These are phyloP conservation scores for Semnopithecus entellus DNA, from an alignment of 2,113 vertebrate genomes.

Conservation along the genomic window DNA sequence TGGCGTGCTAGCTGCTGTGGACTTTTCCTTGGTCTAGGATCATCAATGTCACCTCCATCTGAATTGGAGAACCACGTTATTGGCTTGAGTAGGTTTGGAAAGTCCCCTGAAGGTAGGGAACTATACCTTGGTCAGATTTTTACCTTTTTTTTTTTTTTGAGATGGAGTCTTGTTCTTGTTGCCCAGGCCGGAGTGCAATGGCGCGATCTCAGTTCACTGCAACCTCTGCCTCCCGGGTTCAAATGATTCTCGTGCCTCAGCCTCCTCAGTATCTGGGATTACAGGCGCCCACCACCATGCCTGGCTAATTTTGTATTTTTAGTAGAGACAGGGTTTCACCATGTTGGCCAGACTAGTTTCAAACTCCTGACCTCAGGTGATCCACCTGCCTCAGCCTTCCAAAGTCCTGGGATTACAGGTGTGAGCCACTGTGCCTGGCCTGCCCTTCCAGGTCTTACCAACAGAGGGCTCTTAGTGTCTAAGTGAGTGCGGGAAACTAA, in stretches of 20 bases:
- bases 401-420: background rate
- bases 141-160: background rate
- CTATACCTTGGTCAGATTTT: too few species aligned
- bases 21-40: too few species aligned
- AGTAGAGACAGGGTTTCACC: background rate
- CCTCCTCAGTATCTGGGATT: background rate
- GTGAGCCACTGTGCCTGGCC: too few species aligned
- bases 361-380: background rate
- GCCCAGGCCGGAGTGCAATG: background rate
- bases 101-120: too few species aligned
- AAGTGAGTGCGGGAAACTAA: background rate
- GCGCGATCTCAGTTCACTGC: background rate
- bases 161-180: background rate
- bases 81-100: too few species aligned
- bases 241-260: background rate
- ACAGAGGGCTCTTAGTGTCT: background rate
- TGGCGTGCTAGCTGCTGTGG: too few species aligned
- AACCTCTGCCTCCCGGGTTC: background rate
- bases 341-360: background rate
- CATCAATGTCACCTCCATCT: too few species aligned
- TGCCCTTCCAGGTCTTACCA: background rate
- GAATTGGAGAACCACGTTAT: too few species aligned
- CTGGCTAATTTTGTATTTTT: background rate
- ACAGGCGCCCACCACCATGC: background rate
- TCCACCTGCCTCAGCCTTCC: background rate